phyloP scores from a whole-genome alignment of 2,113 vertebrate genomes.

The Ciconia maguari region DNA sequence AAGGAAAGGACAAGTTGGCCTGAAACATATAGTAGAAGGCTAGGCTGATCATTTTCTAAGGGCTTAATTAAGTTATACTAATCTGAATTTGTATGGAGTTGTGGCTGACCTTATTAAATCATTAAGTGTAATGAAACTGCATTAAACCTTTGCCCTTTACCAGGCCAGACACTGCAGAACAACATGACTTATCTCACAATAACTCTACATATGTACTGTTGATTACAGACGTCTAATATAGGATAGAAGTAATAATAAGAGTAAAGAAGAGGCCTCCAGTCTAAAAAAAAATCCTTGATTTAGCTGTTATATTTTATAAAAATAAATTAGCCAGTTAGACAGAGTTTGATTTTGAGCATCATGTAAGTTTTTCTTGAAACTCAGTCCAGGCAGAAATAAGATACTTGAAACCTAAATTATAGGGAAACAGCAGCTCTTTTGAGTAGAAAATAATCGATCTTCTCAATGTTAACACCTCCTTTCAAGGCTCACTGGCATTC shows the following conservation, averaged over 20 bases:
- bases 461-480: not conserved
- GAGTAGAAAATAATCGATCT: not conserved
- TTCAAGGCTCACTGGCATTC: not conserved
- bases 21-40: not conserved
- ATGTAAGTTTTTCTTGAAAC: not conserved
- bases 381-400: not conserved
- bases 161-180: not conserved
- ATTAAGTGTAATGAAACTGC: not conserved
- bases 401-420: not conserved
- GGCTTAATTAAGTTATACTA: not conserved
- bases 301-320: not conserved
- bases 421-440: not conserved
- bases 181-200: not conserved
- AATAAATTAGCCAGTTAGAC: not conserved
- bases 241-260: not conserved
- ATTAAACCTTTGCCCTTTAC: slow-evolving; percentile 3
- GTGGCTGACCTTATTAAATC: slow-evolving; percentile 19
- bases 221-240: not conserved
- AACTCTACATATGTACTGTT: not conserved
- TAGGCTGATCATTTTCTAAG: not conserved
- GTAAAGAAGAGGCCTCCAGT: not conserved
- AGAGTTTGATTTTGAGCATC: not conserved
- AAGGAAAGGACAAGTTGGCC: not conserved
- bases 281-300: not conserved
- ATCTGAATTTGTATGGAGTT: slow-evolving; percentile 2